These are phyloP conservation scores for Blennius ocellaris DNA, from an alignment of 2,113 vertebrate genomes.

Conservation along the genomic window DNA sequence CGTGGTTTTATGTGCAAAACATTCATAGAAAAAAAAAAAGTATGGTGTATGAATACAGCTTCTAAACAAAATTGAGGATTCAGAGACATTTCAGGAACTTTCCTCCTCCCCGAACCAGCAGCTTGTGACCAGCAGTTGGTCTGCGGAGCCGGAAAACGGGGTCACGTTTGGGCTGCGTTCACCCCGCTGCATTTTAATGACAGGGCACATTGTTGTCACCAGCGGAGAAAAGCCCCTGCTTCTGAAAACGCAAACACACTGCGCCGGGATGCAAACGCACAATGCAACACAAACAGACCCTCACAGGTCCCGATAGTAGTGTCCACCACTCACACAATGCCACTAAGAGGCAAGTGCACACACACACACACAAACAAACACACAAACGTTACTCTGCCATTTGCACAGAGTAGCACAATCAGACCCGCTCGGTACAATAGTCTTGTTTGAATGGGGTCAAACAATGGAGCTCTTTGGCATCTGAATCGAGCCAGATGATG, in stretches of 20 bases:
- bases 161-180: slow-evolving; percentile 49
- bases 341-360: slow-evolving; percentile 16
- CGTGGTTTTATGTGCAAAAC: slow-evolving; percentile 25
- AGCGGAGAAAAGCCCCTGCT: slow-evolving; percentile 37
- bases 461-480: slow-evolving; percentile 76
- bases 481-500: slow-evolving; percentile 72
- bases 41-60: background rate
- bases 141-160: slow-evolving; percentile 27
- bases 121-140: slow-evolving; percentile 2
- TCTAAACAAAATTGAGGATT: slow-evolving; percentile 5
- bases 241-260: slow-evolving; percentile 58
- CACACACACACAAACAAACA: slow-evolving; percentile 24
- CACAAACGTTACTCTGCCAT: slow-evolving; percentile 37
- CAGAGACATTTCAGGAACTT: background rate
- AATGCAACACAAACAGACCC: slow-evolving; percentile 26
- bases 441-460: slow-evolving; percentile 71
- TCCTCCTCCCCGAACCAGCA: background rate
- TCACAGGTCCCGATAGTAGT: slow-evolving; percentile 24
- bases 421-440: slow-evolving; percentile 70
- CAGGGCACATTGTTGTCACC: slow-evolving; percentile 59
- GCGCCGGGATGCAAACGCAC: slow-evolving; percentile 47
- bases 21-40: background rate
- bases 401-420: slow-evolving; percentile 57
- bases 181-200: slow-evolving; percentile 58
- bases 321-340: slow-evolving; percentile 32